Evolutionary conservation across 2,888 invertebrate species (phyloP), one percentile per base, ranked within the genome.

Genomic region (Apodemia duryi): DNA sequence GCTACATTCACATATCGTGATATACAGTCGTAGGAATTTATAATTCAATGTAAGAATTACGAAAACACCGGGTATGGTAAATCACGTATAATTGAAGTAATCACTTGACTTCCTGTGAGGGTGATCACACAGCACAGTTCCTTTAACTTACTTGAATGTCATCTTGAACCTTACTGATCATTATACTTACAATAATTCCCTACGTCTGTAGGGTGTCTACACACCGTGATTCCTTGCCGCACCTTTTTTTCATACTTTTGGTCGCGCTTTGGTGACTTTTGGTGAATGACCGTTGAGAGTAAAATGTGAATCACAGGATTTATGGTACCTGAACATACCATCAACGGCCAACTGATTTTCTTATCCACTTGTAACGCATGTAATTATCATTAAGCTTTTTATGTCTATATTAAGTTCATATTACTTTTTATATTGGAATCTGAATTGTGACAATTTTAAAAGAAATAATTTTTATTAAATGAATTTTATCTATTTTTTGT

Each of bases 301-400:
- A 85, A 86, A 87, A 85, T 83, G 80, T 83, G 88, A 88, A 86
- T 88, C 85, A 82, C 88, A 90, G 91, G 91, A 91, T 81, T 85
- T 85, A 91, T 83, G 91, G 86, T 88, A 73, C 70, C 77, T 89
- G 77, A 82, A 69, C 88, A 88, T 80, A 77, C 72, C 73, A 74
- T 77, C 75, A 74, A 73, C 76, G 78, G 71, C 63, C 65, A 68
- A 80, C 80, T 79, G 84, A 84, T 85, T 84, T 82, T 79, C 78
- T 71, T 60, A 6, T 35, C 13, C 57, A 60, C 57, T 35, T 35
- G 6, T 60, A 60, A 13, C 6, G 35, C 6, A 35, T 13, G n/a
- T 54, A 11, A 29, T 57, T 32, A 57, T 35, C 10, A 57, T 57
- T 35, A 57, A 6, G 13, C 6, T 61, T 63, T 62, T 66, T 64